Percentiles rank a stretch among this genome's conserved stretches.
Conservation (phyloP, 2,797 vertebrate species). For the Labeo calbasu region DNA sequence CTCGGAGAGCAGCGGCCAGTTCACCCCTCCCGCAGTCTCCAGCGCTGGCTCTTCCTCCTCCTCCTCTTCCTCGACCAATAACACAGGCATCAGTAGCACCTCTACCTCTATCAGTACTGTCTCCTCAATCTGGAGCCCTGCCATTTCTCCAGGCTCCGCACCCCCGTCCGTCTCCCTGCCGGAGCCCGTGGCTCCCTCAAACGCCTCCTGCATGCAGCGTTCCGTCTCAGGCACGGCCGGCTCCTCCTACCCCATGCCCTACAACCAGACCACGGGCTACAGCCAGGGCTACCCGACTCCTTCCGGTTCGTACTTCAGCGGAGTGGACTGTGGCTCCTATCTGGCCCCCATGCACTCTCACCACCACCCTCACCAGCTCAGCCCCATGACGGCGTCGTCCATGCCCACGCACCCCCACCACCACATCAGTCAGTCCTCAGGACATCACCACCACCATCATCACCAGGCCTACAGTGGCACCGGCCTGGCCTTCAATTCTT, state of each 20-base stretch:
- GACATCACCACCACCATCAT: conserved; percentile 91
- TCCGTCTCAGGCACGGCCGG: conserved; percentile 82
- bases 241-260: conserved; percentile 92
- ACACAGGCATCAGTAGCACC: conserved; percentile 78
- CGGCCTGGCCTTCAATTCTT: conserved; percentile 92
- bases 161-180: conserved; percentile 81
- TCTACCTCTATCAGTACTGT: conserved; percentile 84
- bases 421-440: conserved; percentile 91
- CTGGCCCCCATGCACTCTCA: conserved; percentile 96
- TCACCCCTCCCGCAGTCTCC: conserved; percentile 92
- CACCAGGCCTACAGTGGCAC: conserved; percentile 88
- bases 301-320: conserved; percentile 93
- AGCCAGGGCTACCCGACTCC: conserved; percentile 91
- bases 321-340: conserved; percentile 96
- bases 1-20: conserved; percentile 96
- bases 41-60: conserved; percentile 91
- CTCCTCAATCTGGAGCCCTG: conserved; percentile 98
- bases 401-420: conserved; percentile 91
- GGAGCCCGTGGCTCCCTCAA: conserved; percentile 83
- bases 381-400: conserved; percentile 92
- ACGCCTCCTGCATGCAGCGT: conserved; percentile 94
- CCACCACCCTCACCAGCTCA: conserved; percentile 91
- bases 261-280: conserved; percentile 91
- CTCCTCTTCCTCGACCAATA: conserved; percentile 82
- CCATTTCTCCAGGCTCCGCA: conserved; percentile 90